phyloP scores from a whole-genome alignment of 2,797 vertebrate species.

The Phalloptychus januarius region DNA sequence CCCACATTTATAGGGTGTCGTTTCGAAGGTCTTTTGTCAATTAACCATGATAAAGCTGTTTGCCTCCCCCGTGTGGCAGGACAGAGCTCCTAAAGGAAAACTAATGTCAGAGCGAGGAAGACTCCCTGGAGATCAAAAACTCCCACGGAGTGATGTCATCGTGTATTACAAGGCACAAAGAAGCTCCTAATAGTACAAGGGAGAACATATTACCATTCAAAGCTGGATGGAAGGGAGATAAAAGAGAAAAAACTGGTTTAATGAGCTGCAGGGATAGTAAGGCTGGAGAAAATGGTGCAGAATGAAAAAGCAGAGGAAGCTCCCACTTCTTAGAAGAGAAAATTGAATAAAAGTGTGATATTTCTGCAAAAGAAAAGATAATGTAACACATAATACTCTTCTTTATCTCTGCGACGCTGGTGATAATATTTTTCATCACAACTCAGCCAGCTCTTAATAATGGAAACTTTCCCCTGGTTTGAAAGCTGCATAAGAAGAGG shows the following conservation, averaged over 20 bases:
- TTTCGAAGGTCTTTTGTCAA: constrained; percentile 22
- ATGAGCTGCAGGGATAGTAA: constrained; percentile 61
- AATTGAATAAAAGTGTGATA: constrained; percentile 17
- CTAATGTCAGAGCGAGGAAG: constrained; percentile 24
- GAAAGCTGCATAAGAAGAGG: not conserved
- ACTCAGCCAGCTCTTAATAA: constrained; percentile 4
- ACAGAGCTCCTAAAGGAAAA: constrained; percentile 18
- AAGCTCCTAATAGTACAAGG: constrained; percentile 43
- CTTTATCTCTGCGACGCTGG: constrained; percentile 10
- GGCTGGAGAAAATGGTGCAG: constrained; percentile 56
- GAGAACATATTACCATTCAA: constrained; percentile 55
- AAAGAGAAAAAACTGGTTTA: constrained; percentile 47
- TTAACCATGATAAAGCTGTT: constrained; percentile 14
- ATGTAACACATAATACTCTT: constrained; percentile 39
- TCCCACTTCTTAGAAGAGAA: constrained; percentile 26
- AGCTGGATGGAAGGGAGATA: constrained; percentile 49
- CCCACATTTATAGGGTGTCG: constrained; percentile 10
- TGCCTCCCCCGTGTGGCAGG: not conserved
- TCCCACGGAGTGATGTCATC: constrained; percentile 29
- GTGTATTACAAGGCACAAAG: constrained; percentile 16
- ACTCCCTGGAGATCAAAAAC: constrained; percentile 31
- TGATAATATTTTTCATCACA: not conserved
- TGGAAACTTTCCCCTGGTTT: not conserved
- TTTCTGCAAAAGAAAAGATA: constrained; percentile 41
- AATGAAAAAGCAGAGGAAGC: constrained; percentile 42